Evolutionary conservation across 2,888 invertebrate genomes (phyloP).

Genomic region (Meandrusa payeni): DNA sequence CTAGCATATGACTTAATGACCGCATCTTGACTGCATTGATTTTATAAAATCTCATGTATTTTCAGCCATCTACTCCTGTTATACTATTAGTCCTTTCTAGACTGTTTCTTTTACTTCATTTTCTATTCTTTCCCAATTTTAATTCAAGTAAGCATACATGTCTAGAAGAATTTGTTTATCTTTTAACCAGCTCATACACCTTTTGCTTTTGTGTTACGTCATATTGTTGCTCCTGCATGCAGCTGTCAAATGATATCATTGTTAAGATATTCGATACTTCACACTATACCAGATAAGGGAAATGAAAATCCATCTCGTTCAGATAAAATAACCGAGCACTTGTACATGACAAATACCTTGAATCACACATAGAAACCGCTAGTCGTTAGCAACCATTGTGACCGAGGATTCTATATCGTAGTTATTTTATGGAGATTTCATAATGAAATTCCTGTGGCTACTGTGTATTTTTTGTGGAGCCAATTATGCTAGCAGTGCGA

Average conservation of each 20-base stretch:
- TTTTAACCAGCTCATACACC: too few species aligned
- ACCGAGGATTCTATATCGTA: conserved; percentile 29
- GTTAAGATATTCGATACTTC: conserved; percentile 23
- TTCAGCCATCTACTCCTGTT: too few species aligned
- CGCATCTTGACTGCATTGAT: too few species aligned
- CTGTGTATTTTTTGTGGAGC: conserved; percentile 34
- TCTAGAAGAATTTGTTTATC: too few species aligned
- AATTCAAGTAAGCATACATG: too few species aligned
- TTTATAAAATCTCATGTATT: too few species aligned
- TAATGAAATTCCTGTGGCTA: conserved; percentile 38
- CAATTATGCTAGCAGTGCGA: conserved; percentile 33
- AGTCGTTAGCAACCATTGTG: not conserved
- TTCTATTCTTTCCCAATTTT: too few species aligned
- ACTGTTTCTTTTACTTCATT: too few species aligned
- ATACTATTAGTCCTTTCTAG: too few species aligned
- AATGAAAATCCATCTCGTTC: conserved; percentile 28
- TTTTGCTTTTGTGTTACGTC: too few species aligned
- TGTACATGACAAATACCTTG: conserved; percentile 5
- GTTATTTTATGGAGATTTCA: conserved; percentile 30
- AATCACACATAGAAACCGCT: conserved; percentile 3
- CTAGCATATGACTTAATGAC: too few species aligned
- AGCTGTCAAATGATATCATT: conserved; percentile 18
- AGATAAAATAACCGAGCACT: conserved; percentile 26
- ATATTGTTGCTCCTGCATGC: conserved; percentile 11
- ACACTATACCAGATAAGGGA: conserved; percentile 31